Conservation (phyloP, 2,797 vertebrate genomes). For the Diplodus puntazzo region DNA sequence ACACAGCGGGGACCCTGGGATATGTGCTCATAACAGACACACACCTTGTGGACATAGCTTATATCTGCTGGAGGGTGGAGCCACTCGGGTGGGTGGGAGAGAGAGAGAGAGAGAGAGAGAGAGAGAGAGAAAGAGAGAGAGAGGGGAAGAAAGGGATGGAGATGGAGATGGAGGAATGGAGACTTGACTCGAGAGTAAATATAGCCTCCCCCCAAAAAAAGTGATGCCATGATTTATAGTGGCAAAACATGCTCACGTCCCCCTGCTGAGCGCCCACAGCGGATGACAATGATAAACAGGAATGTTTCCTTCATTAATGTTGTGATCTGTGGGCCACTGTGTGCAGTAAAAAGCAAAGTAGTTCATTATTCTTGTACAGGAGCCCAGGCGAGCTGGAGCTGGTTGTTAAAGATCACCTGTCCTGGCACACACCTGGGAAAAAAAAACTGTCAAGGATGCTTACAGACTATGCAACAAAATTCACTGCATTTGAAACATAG, state of each 20-base stretch:
- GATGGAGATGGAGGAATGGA: constrained; percentile 37
- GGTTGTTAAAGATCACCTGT: constrained; percentile 46
- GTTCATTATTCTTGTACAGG: constrained; percentile 31
- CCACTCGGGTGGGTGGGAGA: constrained; percentile 69
- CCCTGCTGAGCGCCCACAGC: constrained; percentile 20
- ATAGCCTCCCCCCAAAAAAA: constrained; percentile 41
- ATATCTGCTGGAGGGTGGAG: constrained; percentile 97
- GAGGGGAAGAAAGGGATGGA: background rate
- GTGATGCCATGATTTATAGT: constrained; percentile 52
- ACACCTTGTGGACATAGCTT: constrained; percentile 91
- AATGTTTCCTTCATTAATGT: constrained; percentile 54
- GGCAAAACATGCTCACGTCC: constrained; percentile 49
- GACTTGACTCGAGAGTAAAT: constrained; percentile 47
- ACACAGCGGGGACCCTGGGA: constrained; percentile 75
- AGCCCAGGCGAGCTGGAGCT: constrained; percentile 28
- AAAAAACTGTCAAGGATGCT: constrained; percentile 5
- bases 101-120: constrained; percentile 26
- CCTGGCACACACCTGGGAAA: constrained; percentile 40
- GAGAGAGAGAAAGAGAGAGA: constrained; percentile 26
- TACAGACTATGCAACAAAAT: background rate
- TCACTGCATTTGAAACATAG: background rate
- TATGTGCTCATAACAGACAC: constrained; percentile 88
- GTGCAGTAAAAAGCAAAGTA: constrained; percentile 16
- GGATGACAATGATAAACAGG: constrained; percentile 47
- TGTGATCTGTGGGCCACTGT: constrained; percentile 32